Evolutionary conservation across 1,140 invertebrate genomes (phyloP), one percentile per base, ranked within the genome.

Genomic region (Drosophila littoralis): DNA sequence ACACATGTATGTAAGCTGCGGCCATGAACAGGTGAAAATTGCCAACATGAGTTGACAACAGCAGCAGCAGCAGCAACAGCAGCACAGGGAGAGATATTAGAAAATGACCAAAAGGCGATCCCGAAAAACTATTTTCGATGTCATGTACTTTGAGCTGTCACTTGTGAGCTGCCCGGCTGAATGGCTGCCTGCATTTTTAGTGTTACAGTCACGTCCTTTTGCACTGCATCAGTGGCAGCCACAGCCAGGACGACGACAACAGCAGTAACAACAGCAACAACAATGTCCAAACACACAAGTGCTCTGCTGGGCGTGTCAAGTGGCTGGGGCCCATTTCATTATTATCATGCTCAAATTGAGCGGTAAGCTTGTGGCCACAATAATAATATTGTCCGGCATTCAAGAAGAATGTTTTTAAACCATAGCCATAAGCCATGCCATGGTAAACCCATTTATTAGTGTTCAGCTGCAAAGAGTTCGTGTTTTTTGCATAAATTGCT

Each of bases 1-100:
- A 88, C 60, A 59, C 59, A 36, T 76, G 57, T 74, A 45, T 59
- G 82, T 88, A 79, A 86, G 82, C 68, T 86, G 75, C 79, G 81
- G 78, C 81, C 73, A 70, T 51, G 80, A 77, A 60, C 69, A 86
- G 83, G 83, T 88, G 84, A 88, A 88, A 88, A 88, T 88, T 88
- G 79, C 72, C 79, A 89, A 89, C 83, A 89, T 88, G 84, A 86
- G 84, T 86, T 86, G 83, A 88, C 83, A 88, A 88, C 76, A 70
- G 50, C 28, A 33, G 12, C 38, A 40, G 5, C 38, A 12, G 12
- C 38, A 40, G 12, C 13, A 42, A 9, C 22, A 60, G 15, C 22
- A 32, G 38, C 10, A 15, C 12, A 57, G 15, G 40, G 36, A 60
- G 40, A 57, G 52, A 61, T 76, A 77, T 75, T 65, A 79, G 61